Evolutionary conservation across 1,140 invertebrate species (phyloP).

Genomic region (Diachasma alloeum): DNA sequence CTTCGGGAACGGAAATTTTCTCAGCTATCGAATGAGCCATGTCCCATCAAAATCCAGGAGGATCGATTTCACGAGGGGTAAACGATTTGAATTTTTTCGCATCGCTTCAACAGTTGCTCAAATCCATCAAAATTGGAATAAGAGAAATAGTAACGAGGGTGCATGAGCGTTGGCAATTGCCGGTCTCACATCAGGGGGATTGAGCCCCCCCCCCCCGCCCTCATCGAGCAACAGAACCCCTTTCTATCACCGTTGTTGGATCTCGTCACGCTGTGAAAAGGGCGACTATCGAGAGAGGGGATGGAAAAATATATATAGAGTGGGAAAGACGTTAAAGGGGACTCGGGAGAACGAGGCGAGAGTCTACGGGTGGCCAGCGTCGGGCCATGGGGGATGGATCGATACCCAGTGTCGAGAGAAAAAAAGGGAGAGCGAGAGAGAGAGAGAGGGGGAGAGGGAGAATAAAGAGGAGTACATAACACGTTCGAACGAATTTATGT

Average conservation of each 20-base stretch:
- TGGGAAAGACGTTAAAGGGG: background rate
- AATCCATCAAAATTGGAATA: background rate
- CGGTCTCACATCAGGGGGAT: no score
- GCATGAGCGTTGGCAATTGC: background rate
- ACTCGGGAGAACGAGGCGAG: background rate
- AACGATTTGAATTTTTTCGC: no score
- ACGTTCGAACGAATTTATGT: background rate
- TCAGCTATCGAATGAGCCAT: no score
- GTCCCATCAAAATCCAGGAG: no score
- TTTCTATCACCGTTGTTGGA: background rate
- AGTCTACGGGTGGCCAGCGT: background rate
- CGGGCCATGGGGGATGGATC: background rate
- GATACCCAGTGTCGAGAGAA: background rate
- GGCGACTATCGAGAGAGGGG: background rate
- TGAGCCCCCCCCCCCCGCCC: background rate
- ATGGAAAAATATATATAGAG: background rate
- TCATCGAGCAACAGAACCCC: background rate
- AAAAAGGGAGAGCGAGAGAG: background rate
- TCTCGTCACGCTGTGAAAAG: background rate
- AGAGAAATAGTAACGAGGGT: background rate
- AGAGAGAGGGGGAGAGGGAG: background rate
- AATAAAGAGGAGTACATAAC: background rate
- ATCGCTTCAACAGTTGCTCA: background rate
- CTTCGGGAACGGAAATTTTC: no score
- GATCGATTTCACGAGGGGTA: no score